A percentile compares a stretch with the other conserved stretches of the same genome.
Conservation (phyloP, 2,888 invertebrate species). For the Dasypogon diadema region DNA sequence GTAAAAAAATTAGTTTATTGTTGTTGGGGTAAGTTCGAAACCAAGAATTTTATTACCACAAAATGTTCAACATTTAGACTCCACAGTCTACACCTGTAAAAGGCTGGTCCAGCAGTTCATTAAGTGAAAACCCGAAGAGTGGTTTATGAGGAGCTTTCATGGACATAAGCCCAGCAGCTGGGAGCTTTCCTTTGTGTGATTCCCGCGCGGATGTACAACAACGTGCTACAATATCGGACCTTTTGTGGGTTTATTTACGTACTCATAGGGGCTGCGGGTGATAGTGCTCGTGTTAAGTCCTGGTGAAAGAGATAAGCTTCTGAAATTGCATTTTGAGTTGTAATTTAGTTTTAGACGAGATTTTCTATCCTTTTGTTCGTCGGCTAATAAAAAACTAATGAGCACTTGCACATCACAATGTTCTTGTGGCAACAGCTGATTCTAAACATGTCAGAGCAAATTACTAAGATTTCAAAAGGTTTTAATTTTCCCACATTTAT, state of each 20-base stretch:
- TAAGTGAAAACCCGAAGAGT: not conserved
- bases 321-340: slow-evolving; percentile 36
- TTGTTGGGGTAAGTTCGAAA: too few species aligned
- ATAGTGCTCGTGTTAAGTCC: slow-evolving; percentile 28
- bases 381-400: not conserved
- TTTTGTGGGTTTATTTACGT: slow-evolving; percentile 18
- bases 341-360: slow-evolving; percentile 34
- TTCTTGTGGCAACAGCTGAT: too few species aligned
- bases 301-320: slow-evolving; percentile 21
- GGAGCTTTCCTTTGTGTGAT: not conserved
- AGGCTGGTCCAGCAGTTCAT: too few species aligned
- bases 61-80: too few species aligned
- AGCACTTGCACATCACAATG: too few species aligned
- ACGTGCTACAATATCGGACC: not conserved
- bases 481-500: too few species aligned
- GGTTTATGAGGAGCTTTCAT: slow-evolving; percentile 1
- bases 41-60: too few species aligned
- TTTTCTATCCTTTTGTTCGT: not conserved
- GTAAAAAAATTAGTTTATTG: too few species aligned
- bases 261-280: slow-evolving; percentile 12
- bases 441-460: too few species aligned
- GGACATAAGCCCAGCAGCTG: not conserved
- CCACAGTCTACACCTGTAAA: too few species aligned
- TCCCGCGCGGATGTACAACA: not conserved
- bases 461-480: too few species aligned